Conservation (phyloP, 2,113 vertebrate species). For the Melanostigma gelatinosum region DNA sequence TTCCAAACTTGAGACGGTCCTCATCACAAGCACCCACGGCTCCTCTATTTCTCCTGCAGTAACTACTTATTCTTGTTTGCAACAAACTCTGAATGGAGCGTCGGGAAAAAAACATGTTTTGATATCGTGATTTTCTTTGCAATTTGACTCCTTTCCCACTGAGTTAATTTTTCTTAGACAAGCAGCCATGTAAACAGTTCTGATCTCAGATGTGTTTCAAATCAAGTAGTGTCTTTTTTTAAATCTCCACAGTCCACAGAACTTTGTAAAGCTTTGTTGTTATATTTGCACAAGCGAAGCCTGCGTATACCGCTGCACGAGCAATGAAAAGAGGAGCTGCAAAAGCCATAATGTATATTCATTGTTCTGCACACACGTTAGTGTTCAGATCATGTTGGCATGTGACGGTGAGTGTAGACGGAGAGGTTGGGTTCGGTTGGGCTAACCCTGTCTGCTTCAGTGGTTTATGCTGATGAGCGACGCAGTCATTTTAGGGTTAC, state of each 20-base stretch:
- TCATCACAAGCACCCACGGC: slow-evolving; percentile 34
- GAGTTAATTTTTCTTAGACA: slow-evolving; percentile 32
- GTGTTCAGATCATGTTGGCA: slow-evolving; percentile 56
- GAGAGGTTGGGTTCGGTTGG: slow-evolving; percentile 30
- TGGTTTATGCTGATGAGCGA: slow-evolving; percentile 54
- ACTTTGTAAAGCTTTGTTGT: slow-evolving; percentile 58
- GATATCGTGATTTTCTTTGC: slow-evolving; percentile 42
- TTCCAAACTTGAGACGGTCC: slow-evolving; percentile 33
- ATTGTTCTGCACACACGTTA: slow-evolving; percentile 52
- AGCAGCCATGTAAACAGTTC: slow-evolving; percentile 51
- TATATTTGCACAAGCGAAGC: slow-evolving; percentile 44
- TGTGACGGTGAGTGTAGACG: slow-evolving; percentile 29
- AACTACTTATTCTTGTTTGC: slow-evolving; percentile 35
- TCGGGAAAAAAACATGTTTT: slow-evolving; percentile 54
- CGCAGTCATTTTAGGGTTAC: slow-evolving; percentile 71
- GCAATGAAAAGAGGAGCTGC: slow-evolving; percentile 31
- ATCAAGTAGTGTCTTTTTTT: slow-evolving; percentile 31
- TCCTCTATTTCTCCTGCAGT: slow-evolving; percentile 40
- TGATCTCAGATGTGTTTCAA: slow-evolving; percentile 65
- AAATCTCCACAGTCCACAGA: slow-evolving; percentile 41
- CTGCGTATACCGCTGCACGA: slow-evolving; percentile 16
- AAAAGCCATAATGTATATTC: slow-evolving; percentile 49
- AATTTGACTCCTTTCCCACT: slow-evolving; percentile 46
- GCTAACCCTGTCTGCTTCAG: slow-evolving; percentile 61
- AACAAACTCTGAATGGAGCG: slow-evolving; percentile 43